phyloP scores from a whole-genome alignment of 2,113 vertebrate genomes.

The Bufo gargarizans region DNA sequence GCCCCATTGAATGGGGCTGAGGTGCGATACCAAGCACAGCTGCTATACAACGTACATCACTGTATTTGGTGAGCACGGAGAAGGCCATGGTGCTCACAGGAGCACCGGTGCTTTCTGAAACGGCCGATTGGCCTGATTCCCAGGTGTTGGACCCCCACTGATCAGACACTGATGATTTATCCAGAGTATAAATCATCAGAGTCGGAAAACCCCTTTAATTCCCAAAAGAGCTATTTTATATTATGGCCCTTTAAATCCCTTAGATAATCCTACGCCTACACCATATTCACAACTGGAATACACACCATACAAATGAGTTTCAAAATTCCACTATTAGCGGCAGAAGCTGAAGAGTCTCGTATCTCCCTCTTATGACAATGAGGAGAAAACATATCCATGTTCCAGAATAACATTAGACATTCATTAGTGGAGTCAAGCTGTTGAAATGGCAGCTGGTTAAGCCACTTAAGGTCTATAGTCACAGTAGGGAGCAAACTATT shows the following conservation, averaged over 20 bases:
- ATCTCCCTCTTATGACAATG: constrained; percentile 22
- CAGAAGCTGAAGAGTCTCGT: background rate
- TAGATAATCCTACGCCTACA: background rate
- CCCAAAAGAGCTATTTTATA: background rate
- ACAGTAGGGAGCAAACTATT: constrained; percentile 49
- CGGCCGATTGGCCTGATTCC: no score
- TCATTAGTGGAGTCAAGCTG: constrained; percentile 57
- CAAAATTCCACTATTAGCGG: background rate
- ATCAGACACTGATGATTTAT: no score
- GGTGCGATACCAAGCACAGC: no score
- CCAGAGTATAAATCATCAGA: no score
- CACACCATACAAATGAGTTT: background rate
- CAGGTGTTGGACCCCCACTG: no score
- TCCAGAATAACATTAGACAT: constrained; percentile 53
- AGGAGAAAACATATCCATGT: constrained; percentile 23
- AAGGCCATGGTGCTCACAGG: no score
- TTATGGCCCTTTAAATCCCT: background rate
- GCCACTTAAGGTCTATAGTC: constrained; percentile 56
- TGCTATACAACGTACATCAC: no score
- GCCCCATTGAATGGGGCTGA: no score
- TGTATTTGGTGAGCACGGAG: no score
- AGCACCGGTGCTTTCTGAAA: no score
- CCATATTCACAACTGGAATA: background rate
- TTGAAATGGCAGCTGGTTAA: constrained; percentile 57
- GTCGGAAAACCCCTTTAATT: background rate